Evolutionary conservation across 2,113 vertebrate species (phyloP), one percentile per base, ranked within the genome.

Genomic region (Pithys albifrons): DNA sequence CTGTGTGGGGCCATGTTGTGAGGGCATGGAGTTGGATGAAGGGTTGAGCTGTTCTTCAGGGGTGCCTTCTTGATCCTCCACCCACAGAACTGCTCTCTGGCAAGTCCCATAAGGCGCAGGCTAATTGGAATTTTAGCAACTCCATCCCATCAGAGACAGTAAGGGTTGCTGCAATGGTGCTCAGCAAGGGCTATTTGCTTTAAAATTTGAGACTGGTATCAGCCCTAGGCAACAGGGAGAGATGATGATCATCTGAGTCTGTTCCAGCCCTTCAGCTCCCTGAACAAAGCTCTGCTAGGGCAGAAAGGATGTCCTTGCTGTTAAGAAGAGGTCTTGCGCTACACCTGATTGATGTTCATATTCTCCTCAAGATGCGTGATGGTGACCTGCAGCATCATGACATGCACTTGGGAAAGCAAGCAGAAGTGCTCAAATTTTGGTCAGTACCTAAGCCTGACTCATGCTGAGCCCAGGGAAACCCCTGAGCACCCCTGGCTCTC

Each of bases 151-250:
- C 58, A 70, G 41, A 31, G 11, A 17, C 9, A 9, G 37, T 2
- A 7, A 19, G 18, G 43, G 35, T 33, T 73, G 74, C 59, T 85
- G 57, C 19, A 2, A 10, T 0, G 4, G 3, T 55, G 37, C 27
- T 62, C 37, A 52, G 31, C 16, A 19, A 66, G 14, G n/a, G 33
- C 6, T 6, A 1, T 24, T 37, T 79, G 39, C 35, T 49, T 19
- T 29, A 28, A 46, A 48, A 13, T 28, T 28, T 31, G 35, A 37
- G 59, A 11, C 35, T 29, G 18, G 6, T 48, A 29, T 24, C 8
- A 35, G 54, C 10, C 15, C 1, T 7, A 48, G 76, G 52, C 39
- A 41, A 6, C 0, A 0, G 22, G 19, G 33, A 64, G 85, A 49
- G 31, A 24, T 71, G 9, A 15, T 6, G 10, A 12, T 39, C 4